Base-by-base conservation (phyloP, 2,888 invertebrate genomes). In the Chouioia cunea region DNA sequence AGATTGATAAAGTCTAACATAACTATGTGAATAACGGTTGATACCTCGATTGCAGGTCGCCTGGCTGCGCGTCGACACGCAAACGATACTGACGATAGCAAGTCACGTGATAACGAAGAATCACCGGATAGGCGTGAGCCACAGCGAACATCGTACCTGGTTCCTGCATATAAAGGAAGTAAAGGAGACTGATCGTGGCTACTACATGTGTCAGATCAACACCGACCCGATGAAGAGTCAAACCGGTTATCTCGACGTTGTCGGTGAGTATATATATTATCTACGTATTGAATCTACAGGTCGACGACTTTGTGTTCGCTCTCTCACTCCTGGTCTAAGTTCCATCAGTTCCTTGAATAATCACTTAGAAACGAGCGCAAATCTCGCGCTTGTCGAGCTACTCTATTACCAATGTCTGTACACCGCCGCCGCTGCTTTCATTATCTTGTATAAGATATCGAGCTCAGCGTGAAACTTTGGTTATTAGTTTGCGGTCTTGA, bases 61-160 rank as follows among this genome's bases (percentile, higher is more conserved):
- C 81, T 96, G 95, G 95, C 88, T 95, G 70, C 91, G 94, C 75
- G 95, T 95, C 66, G 95, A 95, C 88, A 95, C 95, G 47, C 95
- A 96, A 85, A 95, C 95, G 10, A 94, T 96, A 79, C 89, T 96
- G 78, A 95, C 95, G 53, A 95, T 96, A 80, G 94, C 94, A 74
- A 92, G 91, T 79, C 94, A 95, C 87, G 94, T 95, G 83, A 95
- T 95, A 85, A 95, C 95, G 70, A 93, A 95, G 87, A 95, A 95
- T 87, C 94, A 95, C 86, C 90, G 95, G 77, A 93, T 95, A 83
- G 91, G 91, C 78, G 92, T 95, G 77, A 91, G 91, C 73, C 93
- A 91, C 86, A 92, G 92, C 66, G 94, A 95, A 83, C 90, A 90
- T 82, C 91, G 93, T 77, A 92, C 93, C 62, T 95, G 95, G 95